Base-by-base conservation (phyloP, 2,113 vertebrate genomes). In the Nerophis lumbriciformis region DNA sequence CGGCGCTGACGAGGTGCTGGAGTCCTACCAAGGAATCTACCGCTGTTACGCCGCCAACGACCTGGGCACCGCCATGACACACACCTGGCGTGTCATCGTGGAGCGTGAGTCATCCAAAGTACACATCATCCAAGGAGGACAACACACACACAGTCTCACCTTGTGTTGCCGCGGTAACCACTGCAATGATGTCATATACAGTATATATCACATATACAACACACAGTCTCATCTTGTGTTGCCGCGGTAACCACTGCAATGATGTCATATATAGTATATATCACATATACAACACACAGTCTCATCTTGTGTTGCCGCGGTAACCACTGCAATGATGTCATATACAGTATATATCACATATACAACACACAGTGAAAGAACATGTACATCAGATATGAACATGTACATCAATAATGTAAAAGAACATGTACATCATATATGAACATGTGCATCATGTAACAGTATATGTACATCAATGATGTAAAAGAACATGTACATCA, bases 21-120 rank as follows among this genome's bases (percentile, higher is more conserved):
- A 82, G 6, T 48, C 50, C 1, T 92, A 90, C 69, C 82, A 90
- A 49, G 94, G 94, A 14, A 8, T 15, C 10, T 97, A 92, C 66
- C 92, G 91, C 50, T 97, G 94, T 75, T 93, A 91, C 35, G 93
- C 92, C 53, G 86, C 85, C 68, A 95, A 95, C 68, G 49, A 39
- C 0, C 86, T 93, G 53, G 94, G 94, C 14, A 97, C 93, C 0
- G 93, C 93, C 8, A 73, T 94, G 71, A 92, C 92, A 0, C 71
- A 87, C 0, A 81, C 85, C 28, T 72, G 90, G 19, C 60, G 68
- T 2, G 76, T 97, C 66, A 90, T 90, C 45, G 86, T 91, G 0
- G 94, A 95, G 75, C 60, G 94, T 95, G 76, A 88, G 93, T 81
- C 42, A 14, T 35, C 44, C 0, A 28, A 44, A 9, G 15, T 0